A percentile compares a stretch with the other conserved stretches of the same genome.
Conservation (phyloP, 2,797 vertebrate species). For the Pempheris klunzingeri region DNA sequence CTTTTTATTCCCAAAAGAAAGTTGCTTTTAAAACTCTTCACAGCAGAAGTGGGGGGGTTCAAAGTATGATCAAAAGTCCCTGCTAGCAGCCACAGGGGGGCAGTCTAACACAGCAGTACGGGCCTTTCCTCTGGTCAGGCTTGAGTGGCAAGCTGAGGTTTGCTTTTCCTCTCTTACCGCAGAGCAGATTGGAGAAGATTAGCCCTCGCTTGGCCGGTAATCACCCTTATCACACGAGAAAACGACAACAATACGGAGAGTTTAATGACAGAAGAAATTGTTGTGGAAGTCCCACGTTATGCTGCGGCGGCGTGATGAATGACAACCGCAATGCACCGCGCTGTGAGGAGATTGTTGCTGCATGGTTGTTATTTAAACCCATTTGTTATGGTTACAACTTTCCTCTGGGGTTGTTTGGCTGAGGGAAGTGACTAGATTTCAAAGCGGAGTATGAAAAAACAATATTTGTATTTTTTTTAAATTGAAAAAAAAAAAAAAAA, state of each 20-base stretch:
- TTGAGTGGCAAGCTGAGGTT: conserved; percentile 74
- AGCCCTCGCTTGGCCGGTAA: conserved; percentile 78
- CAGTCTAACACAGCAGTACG: conserved; percentile 88
- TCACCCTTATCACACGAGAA: conserved; percentile 80
- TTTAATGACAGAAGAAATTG: conserved; percentile 81
- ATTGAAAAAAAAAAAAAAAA: too few relatives aligned
- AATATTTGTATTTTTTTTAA: too few relatives aligned
- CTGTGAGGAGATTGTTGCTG: conserved; percentile 71
- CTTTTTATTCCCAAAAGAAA: not conserved
- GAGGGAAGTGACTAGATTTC: conserved; percentile 47
- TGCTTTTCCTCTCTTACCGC: conserved; percentile 71
- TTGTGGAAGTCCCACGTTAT: conserved; percentile 76
- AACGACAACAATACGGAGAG: conserved; percentile 75
- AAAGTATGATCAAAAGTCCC: not conserved
- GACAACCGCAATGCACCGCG: conserved; percentile 64
- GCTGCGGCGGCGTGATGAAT: conserved; percentile 79
- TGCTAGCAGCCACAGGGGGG: conserved; percentile 83
- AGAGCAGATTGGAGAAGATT: conserved; percentile 81
- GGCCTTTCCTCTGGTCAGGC: conserved; percentile 26
- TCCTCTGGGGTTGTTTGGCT: conserved; percentile 50
- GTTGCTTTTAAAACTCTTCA: not conserved
- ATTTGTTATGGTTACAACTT: conserved; percentile 74
- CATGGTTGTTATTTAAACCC: conserved; percentile 69
- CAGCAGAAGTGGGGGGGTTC: too few relatives aligned
- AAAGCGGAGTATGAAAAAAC: conserved; percentile 16